phyloP scores from a whole-genome alignment of 53 echinoderm and acorn worm genomes.

The Crossaster papposus region DNA sequence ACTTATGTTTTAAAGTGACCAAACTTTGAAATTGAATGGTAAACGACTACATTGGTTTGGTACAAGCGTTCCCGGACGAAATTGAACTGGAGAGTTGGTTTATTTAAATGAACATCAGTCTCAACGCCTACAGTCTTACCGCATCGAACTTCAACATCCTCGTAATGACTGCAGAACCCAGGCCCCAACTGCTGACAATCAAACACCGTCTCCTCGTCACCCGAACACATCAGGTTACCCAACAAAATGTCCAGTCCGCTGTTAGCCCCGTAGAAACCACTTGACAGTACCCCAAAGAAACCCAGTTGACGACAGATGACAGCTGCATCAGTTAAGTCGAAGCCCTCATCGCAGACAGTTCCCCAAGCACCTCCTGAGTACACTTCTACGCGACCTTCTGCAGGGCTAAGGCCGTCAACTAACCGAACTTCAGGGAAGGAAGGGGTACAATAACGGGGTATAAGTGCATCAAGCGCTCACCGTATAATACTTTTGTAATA shows the following conservation, averaged over 20 bases:
- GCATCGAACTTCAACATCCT: constrained; percentile 47
- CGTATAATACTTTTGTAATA: too few species aligned
- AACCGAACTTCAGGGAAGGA: too few species aligned
- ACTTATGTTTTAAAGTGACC: too few species aligned
- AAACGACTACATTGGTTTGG: too few species aligned
- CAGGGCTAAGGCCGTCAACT: background rate
- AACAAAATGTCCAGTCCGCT: background rate
- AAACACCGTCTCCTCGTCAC: background rate
- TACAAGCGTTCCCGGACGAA: too few species aligned
- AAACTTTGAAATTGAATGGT: too few species aligned
- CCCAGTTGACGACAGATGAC: constrained; percentile 42
- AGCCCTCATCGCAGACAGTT: constrained; percentile 40
- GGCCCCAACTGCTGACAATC: background rate
- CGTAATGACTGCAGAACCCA: constrained; percentile 25
- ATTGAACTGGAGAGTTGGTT: too few species aligned
- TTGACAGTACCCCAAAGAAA: background rate
- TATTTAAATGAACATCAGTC: too few species aligned
- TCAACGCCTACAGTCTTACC: too few species aligned
- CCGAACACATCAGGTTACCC: constrained; percentile 19
- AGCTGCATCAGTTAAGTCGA: background rate
- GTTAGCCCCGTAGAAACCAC: background rate
- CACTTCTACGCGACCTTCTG: constrained; percentile 42
- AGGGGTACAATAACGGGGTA: too few species aligned
- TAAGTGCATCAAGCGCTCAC: too few species aligned
- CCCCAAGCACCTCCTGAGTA: constrained; percentile 39